These are phyloP conservation scores for Melanotus villosus DNA, from an alignment of 2,888 invertebrate species.

Conservation along the genomic window DNA sequence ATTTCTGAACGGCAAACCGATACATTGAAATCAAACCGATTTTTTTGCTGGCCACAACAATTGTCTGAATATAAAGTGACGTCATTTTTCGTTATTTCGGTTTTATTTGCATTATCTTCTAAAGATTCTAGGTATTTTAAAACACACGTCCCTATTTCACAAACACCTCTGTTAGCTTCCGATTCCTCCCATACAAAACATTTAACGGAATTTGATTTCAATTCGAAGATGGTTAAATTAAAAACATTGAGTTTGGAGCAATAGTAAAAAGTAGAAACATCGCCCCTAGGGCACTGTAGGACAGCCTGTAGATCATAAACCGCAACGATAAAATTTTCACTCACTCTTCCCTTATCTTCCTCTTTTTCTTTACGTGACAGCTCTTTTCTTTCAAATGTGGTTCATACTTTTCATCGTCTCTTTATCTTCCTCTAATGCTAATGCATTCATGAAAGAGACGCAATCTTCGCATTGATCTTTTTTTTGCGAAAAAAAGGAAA, in stretches of 20 bases:
- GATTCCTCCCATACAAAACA: constrained; percentile 60
- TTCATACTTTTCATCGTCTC: constrained; percentile 21
- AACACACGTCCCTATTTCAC: constrained; percentile 60
- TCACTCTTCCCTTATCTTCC: constrained; percentile 19
- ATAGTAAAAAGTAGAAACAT: constrained; percentile 56
- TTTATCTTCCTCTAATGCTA: constrained; percentile 6
- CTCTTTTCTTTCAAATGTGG: constrained; percentile 39
- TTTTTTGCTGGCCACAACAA: constrained; percentile 51
- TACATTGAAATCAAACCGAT: constrained; percentile 45
- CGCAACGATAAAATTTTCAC: constrained; percentile 29
- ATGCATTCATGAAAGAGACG: constrained; percentile 40
- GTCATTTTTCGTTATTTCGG: neutral
- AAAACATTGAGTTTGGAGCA: constrained; percentile 56
- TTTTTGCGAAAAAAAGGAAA: constrained; percentile 44
- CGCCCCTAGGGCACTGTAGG: constrained; percentile 58
- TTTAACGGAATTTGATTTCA: constrained; percentile 49
- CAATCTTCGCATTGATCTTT: constrained; percentile 51
- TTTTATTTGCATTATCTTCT: neutral
- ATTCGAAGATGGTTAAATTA: constrained; percentile 57
- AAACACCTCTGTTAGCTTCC: constrained; percentile 57
- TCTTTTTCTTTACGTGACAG: constrained; percentile 32
- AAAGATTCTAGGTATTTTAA: constrained; percentile 54
- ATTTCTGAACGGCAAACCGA: constrained; percentile 35
- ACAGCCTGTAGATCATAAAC: constrained; percentile 47
- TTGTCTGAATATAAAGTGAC: constrained; percentile 50